phyloP scores from a whole-genome alignment of 2,888 invertebrate species.

The Drosophila demipolita region DNA sequence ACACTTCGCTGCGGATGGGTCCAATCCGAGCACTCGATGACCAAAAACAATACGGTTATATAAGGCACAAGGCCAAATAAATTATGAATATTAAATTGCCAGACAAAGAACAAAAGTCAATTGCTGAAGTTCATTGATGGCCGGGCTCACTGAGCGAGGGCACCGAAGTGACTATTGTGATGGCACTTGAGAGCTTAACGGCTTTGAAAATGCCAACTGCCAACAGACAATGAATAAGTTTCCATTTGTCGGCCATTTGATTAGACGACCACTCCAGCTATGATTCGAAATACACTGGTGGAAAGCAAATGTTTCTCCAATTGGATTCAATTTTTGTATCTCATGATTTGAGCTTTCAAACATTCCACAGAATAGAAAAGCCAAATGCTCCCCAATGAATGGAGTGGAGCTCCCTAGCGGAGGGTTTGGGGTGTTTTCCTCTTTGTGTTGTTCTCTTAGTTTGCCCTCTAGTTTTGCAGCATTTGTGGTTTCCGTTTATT shows the following conservation, averaged over 20 bases:
- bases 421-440: neutral
- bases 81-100: conserved; percentile 75
- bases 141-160: conserved; percentile 6
- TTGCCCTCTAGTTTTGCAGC: conserved; percentile 28
- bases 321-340: conserved; percentile 68
- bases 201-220: conserved; percentile 63
- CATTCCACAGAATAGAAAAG: conserved; percentile 21
- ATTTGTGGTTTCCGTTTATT: conserved; percentile 67
- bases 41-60: conserved; percentile 41
- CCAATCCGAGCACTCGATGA: conserved; percentile 37
- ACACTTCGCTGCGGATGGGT: conserved; percentile 25
- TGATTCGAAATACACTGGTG: conserved; percentile 44
- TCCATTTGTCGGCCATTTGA: conserved; percentile 57
- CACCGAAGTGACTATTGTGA: conserved; percentile 31
- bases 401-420: neutral
- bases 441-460: conserved; percentile 23
- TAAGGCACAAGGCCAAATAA: conserved; percentile 63
- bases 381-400: conserved; percentile 24
- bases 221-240: conserved; percentile 45
- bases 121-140: conserved; percentile 61
- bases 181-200: conserved; percentile 71
- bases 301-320: conserved; percentile 68
- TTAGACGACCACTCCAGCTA: conserved; percentile 49
- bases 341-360: conserved; percentile 45
- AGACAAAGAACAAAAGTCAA: conserved; percentile 70